Evolutionary conservation across 2,888 invertebrate species (phyloP).

Genomic region (Heliconius ismenius): DNA sequence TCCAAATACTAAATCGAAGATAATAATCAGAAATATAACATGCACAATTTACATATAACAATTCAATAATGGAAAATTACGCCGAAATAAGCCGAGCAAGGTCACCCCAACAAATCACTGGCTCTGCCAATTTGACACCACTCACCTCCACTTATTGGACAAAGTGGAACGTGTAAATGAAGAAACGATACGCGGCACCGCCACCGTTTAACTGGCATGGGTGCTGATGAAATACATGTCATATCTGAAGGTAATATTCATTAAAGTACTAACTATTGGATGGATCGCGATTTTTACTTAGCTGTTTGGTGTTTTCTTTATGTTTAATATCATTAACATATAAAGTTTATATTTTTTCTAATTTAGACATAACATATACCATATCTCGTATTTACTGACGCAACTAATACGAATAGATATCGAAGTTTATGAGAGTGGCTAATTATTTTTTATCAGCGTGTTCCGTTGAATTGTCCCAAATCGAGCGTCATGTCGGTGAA

Average conservation of each 20-base stretch:
- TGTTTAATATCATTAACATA: background rate
- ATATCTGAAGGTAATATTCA: constrained; percentile 71
- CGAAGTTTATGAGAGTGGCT: background rate
- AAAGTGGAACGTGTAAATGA: constrained; percentile 78
- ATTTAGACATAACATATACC: background rate
- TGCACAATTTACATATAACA: background rate
- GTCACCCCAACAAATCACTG: constrained; percentile 62
- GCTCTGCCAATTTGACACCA: constrained; percentile 71
- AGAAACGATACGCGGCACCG: constrained; percentile 70
- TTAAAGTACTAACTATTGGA: constrained; percentile 52
- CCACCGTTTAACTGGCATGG: constrained; percentile 65
- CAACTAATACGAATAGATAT: constrained; percentile 8
- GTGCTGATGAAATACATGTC: constrained; percentile 66
- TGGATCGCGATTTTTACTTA: constrained; percentile 47
- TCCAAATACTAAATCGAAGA: background rate
- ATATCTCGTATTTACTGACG: background rate
- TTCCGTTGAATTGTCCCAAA: constrained; percentile 36
- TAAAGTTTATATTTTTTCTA: background rate
- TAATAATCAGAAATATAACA: constrained; percentile 8
- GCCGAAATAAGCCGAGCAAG: constrained; percentile 52
- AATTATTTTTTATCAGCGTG: background rate
- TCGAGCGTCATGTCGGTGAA: constrained; percentile 45
- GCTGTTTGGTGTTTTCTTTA: background rate
- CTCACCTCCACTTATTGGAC: constrained; percentile 75
- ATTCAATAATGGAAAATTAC: constrained; percentile 46